Base-by-base conservation (phyloP, 2,888 invertebrate genomes). In the Drosophila algonquin region DNA sequence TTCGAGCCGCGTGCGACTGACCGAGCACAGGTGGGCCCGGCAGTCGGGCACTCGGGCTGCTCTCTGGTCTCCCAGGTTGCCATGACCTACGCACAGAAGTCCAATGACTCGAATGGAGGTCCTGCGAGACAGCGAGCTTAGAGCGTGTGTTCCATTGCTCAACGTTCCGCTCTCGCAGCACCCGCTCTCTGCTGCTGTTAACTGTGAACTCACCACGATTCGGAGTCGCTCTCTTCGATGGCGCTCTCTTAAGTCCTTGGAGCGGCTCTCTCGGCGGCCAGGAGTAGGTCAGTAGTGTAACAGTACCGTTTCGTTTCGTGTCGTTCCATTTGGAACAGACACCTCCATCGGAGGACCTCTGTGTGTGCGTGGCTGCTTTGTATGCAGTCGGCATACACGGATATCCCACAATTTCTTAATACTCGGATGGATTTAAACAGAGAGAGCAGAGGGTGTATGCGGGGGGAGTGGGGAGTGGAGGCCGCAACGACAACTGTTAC, bases 251-350 rank as follows among this genome's bases (percentile, higher is more conserved):
- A 81, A 76, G n/a, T 30, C 1, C 24, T 12, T 10, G 32, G 14
- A 21, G 40, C 24, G 9, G 27, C 30, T 24, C 47, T 21, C 50
- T 18, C 35, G 35, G 21, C 12, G 48, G 21, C 55, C 63, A 75
- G 76, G 83, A 89, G 73, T 90, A 89, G 90, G 90, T 90, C 91
- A 90, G 90, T 91, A 87, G 90, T 89, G 75, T 73, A 73, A 71
- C 65, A 57, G 75, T 76, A 58, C 58, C 73, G 61, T 47, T 51
- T 63, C 57, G 62, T 40, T 60, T 18, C 46, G 62, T 40, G 57
- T 16, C 46, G 48, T 67, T 65, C 32, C 56, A n/a, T 40, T 40
- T 40, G 35, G 35, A n/a, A n/a, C n/a, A 71, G 35, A 5, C 5
- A 4, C 35, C 35, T 12, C 3, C 35, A 8, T 35, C 35, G 4